Conservation (phyloP, 2,113 vertebrate genomes). For the Peromyscus californicus region DNA sequence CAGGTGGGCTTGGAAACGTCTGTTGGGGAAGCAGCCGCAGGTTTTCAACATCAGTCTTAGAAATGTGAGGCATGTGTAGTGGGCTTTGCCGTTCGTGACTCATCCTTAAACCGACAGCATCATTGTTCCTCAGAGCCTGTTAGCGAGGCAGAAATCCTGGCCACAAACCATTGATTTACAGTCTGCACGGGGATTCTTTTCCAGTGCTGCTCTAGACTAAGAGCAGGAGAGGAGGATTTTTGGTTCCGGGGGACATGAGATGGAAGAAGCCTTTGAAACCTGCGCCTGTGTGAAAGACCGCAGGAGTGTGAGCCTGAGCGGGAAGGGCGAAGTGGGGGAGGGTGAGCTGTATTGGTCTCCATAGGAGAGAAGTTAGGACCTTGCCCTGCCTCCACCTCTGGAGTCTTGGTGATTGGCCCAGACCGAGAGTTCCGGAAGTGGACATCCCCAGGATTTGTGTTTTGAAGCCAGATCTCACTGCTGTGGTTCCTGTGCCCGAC, state of each 20-base stretch:
- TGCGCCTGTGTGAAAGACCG: fast-evolving
- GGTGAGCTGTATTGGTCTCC: not conserved
- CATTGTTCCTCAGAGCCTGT: not conserved
- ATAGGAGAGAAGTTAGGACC: not conserved
- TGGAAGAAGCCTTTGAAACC: not conserved
- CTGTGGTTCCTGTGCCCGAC: not conserved
- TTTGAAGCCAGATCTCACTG: constrained; percentile 21
- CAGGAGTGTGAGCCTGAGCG: not conserved
- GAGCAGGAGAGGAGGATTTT: not conserved
- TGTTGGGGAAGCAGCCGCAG: not conserved
- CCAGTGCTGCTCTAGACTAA: not conserved
- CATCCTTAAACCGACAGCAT: not conserved
- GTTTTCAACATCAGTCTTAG: not conserved
- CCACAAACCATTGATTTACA: not conserved
- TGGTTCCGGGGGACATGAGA: not conserved
- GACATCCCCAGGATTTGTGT: not conserved
- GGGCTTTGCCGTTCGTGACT: not conserved
- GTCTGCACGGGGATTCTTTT: not conserved
- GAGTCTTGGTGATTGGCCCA: not conserved
- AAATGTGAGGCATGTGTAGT: not conserved
- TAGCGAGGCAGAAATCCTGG: not conserved
- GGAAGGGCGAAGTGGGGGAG: not conserved
- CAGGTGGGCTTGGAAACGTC: not conserved
- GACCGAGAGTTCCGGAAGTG: not conserved
- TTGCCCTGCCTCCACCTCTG: not conserved